Conservation (phyloP, 2,113 vertebrate species). For the Pedetes capensis region DNA sequence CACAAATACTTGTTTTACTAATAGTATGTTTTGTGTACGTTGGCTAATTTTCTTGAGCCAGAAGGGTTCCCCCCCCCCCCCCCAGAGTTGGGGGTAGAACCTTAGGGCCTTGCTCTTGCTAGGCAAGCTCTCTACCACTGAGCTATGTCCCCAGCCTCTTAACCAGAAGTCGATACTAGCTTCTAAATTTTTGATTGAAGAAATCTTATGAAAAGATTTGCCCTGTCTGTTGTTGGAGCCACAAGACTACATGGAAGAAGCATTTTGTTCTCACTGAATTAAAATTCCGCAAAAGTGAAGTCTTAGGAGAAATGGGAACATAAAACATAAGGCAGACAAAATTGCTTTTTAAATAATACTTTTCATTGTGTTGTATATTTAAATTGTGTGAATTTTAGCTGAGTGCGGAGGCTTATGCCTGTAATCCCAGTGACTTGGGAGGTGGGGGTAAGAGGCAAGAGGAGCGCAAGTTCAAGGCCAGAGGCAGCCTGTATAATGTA, state of each 20-base stretch:
- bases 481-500: no score
- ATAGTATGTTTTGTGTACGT: not conserved
- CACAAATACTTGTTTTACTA: constrained; percentile 18
- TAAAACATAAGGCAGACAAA: constrained; percentile 17
- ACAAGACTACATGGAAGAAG: not conserved
- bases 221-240: not conserved
- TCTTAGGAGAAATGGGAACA: constrained; percentile 19
- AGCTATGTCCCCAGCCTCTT: no score
- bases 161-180: not conserved
- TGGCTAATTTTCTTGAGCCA: constrained; percentile 6
- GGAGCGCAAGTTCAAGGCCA: no score
- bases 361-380: constrained; percentile 17
- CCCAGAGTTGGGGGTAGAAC: no score
- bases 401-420: no score
- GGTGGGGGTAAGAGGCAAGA: no score
- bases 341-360: constrained; percentile 38
- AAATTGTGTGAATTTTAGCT: no score
- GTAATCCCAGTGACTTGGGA: no score
- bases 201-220: constrained; percentile 2
- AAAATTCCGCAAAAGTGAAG: constrained; percentile 23
- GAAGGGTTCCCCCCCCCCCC: no score
- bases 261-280: constrained; percentile 6
- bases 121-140: no score
- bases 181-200: constrained; percentile 41
- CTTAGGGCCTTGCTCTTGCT: no score